Percentiles rank a stretch among this genome's conserved stretches.
Conservation (phyloP, 92 coral and sea anemone genomes). For the Palythoa heliodiscus region DNA sequence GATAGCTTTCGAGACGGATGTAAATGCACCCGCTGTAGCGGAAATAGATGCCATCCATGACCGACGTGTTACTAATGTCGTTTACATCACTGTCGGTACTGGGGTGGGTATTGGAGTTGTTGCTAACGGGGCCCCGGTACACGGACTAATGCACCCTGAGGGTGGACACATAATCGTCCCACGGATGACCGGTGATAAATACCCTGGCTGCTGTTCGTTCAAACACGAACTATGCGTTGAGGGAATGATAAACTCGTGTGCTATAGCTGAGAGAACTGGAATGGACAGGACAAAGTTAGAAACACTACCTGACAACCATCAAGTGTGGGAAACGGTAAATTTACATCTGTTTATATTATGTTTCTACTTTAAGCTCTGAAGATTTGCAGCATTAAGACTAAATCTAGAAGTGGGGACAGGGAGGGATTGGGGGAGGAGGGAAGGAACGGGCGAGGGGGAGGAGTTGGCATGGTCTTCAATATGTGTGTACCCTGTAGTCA, state of each 20-base stretch:
- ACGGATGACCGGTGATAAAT: constrained; percentile 75
- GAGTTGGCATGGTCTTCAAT: neutral
- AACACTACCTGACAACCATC: constrained; percentile 70
- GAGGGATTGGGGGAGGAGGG: neutral
- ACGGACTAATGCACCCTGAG: constrained; percentile 95
- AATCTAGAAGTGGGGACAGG: neutral
- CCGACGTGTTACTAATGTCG: constrained; percentile 53
- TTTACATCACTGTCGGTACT: constrained; percentile 87
- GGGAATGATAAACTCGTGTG: constrained; percentile 88
- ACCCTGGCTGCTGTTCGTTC: constrained; percentile 78
- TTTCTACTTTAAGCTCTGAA: too few relatives aligned
- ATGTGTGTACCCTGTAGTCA: too few relatives aligned
- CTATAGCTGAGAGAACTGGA: constrained; percentile 82
- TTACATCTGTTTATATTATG: too few relatives aligned
- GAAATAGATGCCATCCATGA: constrained; percentile 52
- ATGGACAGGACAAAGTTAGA: constrained; percentile 60
- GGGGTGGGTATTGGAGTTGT: constrained; percentile 92
- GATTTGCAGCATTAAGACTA: too few relatives aligned
- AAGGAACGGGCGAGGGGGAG: neutral
- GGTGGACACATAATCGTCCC: constrained; percentile 90
- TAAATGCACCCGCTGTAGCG: constrained; percentile 90
- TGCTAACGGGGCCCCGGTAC: constrained; percentile 80
- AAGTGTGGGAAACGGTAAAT: constrained; percentile 81
- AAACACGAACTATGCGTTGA: constrained; percentile 84
- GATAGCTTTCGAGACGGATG: constrained; percentile 85